Conservation (phyloP, 2,888 invertebrate species). For the Lasioglossum zephyrum region DNA sequence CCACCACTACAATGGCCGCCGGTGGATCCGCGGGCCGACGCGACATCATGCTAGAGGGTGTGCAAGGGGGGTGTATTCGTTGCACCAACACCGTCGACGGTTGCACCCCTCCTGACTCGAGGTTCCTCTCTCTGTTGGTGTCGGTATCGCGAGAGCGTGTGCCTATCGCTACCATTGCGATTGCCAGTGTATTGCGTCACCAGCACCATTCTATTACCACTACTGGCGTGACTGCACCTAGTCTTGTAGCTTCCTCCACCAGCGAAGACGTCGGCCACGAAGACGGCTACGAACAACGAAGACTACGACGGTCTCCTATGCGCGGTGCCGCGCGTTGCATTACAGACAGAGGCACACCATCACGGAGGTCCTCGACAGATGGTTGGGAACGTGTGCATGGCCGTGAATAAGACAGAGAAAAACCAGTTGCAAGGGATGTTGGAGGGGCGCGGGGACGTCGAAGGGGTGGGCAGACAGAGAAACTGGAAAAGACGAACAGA, state of each 20-base stretch:
- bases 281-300: background rate
- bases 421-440: background rate
- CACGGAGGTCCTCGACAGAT: slow-evolving; percentile 27
- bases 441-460: background rate
- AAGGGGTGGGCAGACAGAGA: slow-evolving; percentile 3
- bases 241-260: slow-evolving; percentile 3
- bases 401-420: slow-evolving; percentile 28
- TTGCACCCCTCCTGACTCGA: background rate
- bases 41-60: background rate
- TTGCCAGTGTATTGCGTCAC: slow-evolving; percentile 33
- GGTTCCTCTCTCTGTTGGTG: background rate
- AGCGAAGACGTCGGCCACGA: background rate
- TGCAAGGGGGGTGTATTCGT: background rate
- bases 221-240: slow-evolving; percentile 4
- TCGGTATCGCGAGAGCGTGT: slow-evolving; percentile 34
- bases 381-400: slow-evolving; percentile 19
- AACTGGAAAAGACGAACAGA: background rate
- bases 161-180: slow-evolving; percentile 30
- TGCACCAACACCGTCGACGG: slow-evolving; percentile 20
- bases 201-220: slow-evolving; percentile 18
- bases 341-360: slow-evolving; percentile 4
- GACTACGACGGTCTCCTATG: background rate
- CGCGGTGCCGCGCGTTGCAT: slow-evolving; percentile 40
- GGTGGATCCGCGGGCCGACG: background rate
- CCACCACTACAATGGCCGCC: slow-evolving; percentile 13